These are phyloP conservation scores for Phocoena sinus DNA, from an alignment of 2,113 vertebrate genomes.

Conservation along the genomic window DNA sequence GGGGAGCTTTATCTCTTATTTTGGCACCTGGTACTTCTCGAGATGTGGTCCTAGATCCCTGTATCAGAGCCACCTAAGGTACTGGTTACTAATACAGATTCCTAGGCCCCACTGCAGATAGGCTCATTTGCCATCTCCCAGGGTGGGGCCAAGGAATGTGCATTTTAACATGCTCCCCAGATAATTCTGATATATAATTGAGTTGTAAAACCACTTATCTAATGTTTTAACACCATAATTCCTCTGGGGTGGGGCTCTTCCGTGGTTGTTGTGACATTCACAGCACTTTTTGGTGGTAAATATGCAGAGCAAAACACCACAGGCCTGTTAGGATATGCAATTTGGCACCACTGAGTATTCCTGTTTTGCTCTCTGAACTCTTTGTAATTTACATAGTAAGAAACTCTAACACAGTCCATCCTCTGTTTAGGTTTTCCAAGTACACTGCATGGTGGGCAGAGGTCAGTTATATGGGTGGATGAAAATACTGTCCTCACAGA, in stretches of 20 bases:
- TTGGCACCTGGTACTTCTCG: not conserved
- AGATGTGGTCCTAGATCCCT: not conserved
- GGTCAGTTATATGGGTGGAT: not conserved
- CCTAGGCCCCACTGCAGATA: not conserved
- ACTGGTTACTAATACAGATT: not conserved
- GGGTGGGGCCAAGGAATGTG: not conserved
- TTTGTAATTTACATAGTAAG: not conserved
- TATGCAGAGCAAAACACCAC: slow-evolving; percentile 7
- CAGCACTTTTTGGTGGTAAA: slow-evolving; percentile 11
- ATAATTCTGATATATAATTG: not conserved
- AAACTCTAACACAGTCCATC: not conserved
- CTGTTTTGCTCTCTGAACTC: not conserved
- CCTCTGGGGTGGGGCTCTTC: not conserved
- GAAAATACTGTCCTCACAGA: not conserved
- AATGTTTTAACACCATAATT: slow-evolving; percentile 4
- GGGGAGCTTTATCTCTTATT: not conserved
- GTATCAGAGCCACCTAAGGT: not conserved
- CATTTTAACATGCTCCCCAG: not conserved
- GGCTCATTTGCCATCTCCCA: not conserved
- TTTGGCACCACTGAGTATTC: slow-evolving; percentile 35
- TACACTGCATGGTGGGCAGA: not conserved
- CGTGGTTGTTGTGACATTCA: not conserved
- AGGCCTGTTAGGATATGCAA: slow-evolving; percentile 27
- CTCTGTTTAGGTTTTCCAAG: not conserved
- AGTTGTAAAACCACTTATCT: slow-evolving; percentile 13